Conservation (phyloP, 2,113 vertebrate genomes). For the Cisticola juncidis region DNA sequence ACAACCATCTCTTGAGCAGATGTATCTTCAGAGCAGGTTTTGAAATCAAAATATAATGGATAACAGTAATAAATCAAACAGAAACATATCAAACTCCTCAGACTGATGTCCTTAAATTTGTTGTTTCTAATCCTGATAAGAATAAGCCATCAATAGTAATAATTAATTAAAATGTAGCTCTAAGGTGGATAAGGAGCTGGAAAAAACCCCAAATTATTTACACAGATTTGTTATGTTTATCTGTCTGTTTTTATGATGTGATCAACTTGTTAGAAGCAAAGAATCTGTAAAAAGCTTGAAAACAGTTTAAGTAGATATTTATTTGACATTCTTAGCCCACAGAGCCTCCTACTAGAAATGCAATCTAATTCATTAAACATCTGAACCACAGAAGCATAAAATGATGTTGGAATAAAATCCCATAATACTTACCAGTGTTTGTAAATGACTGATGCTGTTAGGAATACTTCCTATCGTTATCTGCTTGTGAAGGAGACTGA, state of each 20-base stretch:
- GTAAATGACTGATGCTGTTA: constrained; percentile 37
- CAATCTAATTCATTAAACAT: constrained; percentile 36
- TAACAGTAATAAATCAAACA: not conserved
- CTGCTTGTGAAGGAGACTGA: constrained; percentile 6
- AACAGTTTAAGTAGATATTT: constrained; percentile 6
- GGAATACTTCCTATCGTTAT: constrained; percentile 3
- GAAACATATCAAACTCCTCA: not conserved
- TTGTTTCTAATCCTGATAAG: not conserved
- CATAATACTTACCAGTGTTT: not conserved
- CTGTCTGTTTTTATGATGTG: not conserved
- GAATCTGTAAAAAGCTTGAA: not conserved
- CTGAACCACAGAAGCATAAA: constrained; percentile 30
- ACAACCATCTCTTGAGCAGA: not conserved
- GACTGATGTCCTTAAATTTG: not conserved
- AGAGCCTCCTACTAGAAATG: not conserved
- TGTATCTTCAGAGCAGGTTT: not conserved
- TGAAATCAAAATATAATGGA: not conserved
- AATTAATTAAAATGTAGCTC: not conserved
- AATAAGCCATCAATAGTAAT: not conserved
- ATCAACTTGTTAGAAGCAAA: not conserved
- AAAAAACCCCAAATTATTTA: not conserved
- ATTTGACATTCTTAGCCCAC: not conserved
- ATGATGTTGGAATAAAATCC: constrained; percentile 22
- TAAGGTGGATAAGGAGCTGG: not conserved
- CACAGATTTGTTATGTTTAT: not conserved